These are phyloP conservation scores for Procambarus virginalis DNA, from an alignment of 1,140 invertebrate species.

Conservation along the genomic window DNA sequence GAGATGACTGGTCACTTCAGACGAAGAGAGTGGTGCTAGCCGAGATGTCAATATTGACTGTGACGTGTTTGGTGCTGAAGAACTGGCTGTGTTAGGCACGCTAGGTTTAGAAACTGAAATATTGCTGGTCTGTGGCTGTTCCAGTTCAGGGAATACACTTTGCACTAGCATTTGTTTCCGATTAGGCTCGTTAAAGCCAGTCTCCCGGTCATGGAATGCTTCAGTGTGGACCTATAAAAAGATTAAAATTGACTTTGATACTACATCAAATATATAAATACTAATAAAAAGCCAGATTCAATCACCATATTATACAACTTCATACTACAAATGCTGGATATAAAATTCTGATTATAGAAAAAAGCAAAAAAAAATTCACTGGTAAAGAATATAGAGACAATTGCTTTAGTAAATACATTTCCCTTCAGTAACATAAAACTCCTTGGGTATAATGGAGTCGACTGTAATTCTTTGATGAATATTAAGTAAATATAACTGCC, in stretches of 20 bases:
- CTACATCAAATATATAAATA: no score
- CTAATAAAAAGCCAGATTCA: no score
- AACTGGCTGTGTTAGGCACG: neutral
- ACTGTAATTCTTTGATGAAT: no score
- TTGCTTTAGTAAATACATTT: no score
- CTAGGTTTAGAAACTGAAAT: neutral
- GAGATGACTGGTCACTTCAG: neutral
- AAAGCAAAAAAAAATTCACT: no score
- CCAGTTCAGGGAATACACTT: neutral
- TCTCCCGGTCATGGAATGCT: conserved; percentile 25
- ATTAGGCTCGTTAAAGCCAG: neutral
- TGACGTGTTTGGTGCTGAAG: neutral
- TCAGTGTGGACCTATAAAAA: conserved; percentile 30
- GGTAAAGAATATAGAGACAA: no score
- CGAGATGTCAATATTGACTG: neutral
- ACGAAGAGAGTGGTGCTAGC: neutral
- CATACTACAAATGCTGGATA: no score
- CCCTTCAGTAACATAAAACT: no score
- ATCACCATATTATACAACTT: no score
- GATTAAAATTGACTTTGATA: neutral
- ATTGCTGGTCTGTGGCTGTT: neutral
- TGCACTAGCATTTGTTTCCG: neutral
- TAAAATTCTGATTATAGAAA: no score
- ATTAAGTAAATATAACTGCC: no score
- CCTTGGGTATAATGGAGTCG: no score